phyloP scores from a whole-genome alignment of 2,888 invertebrate species.

The Watsonalla binaria region DNA sequence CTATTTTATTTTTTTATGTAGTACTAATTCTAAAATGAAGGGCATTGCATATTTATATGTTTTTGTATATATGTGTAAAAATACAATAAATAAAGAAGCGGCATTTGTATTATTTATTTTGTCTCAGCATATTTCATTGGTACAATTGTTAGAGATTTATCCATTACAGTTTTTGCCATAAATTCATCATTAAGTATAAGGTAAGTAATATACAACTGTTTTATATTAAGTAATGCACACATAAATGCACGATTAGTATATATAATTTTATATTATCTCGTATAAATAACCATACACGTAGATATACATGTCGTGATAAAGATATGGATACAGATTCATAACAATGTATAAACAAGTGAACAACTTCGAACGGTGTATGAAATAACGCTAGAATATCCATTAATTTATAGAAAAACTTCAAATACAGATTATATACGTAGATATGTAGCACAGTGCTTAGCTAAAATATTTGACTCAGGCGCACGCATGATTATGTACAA shows the following conservation, averaged over 20 bases:
- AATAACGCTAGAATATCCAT: conserved; percentile 69
- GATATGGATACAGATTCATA: conserved; percentile 73
- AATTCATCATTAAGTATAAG: conserved; percentile 59
- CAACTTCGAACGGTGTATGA: conserved; percentile 72
- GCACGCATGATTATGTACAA: conserved; percentile 62
- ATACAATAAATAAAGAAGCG: conserved; percentile 75
- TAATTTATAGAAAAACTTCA: conserved; percentile 70
- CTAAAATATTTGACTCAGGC: conserved; percentile 54
- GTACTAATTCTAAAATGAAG: too few relatives aligned
- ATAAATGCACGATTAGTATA: conserved; percentile 71
- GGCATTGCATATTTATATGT: neutral
- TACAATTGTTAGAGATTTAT: conserved; percentile 74
- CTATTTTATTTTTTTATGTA: neutral
- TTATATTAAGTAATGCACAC: conserved; percentile 71
- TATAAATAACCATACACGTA: conserved; percentile 72
- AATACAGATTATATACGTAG: conserved; percentile 65
- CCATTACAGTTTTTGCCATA: conserved; percentile 62
- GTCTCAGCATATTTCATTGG: conserved; percentile 74
- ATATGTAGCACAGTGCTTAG: conserved; percentile 74
- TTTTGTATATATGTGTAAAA: conserved; percentile 26
- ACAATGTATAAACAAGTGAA: conserved; percentile 78
- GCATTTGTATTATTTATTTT: conserved; percentile 77
- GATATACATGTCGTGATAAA: conserved; percentile 67
- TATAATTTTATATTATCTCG: conserved; percentile 61
- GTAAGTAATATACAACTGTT: conserved; percentile 70